Percentiles rank a stretch among this genome's conserved stretches.
Evolutionary conservation across 2,113 vertebrate species (phyloP).

Genomic region (Epinephelus fuscoguttatus): DNA sequence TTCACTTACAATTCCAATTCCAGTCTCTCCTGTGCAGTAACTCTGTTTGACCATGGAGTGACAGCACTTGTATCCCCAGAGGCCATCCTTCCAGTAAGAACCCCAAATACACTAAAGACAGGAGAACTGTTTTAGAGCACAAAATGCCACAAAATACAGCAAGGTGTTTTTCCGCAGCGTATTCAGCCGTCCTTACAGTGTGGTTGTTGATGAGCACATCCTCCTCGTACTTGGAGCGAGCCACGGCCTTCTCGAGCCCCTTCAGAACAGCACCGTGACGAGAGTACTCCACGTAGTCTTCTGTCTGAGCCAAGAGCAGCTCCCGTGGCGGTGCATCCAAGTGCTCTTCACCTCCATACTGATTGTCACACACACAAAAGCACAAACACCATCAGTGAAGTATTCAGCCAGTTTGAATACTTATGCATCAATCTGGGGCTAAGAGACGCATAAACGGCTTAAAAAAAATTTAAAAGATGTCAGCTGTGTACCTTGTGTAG

Average conservation of each 20-base stretch:
- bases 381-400: not conserved
- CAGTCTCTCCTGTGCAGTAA: slow-evolving; percentile 95
- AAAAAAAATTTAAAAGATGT: not conserved
- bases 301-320: slow-evolving; percentile 95
- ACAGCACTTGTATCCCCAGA: slow-evolving; percentile 97
- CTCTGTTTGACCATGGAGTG: slow-evolving; percentile 97
- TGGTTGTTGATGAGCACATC: slow-evolving; percentile 96
- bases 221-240: slow-evolving; percentile 96
- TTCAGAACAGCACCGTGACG: slow-evolving; percentile 96
- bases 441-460: too few species aligned
- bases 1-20: slow-evolving; percentile 89
- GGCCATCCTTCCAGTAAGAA: slow-evolving; percentile 95
- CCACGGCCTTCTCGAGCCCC: slow-evolving; percentile 96
- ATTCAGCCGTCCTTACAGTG: slow-evolving; percentile 83
- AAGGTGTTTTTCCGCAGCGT: not conserved
- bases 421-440: not conserved
- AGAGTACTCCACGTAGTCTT: slow-evolving; percentile 98
- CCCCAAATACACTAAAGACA: slow-evolving; percentile 94
- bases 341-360: slow-evolving; percentile 97
- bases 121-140: not conserved
- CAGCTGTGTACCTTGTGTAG: slow-evolving; percentile 89
- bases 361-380: slow-evolving; percentile 33
- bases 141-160: not conserved
- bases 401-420: not conserved
- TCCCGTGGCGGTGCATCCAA: slow-evolving; percentile 93